Percentiles rank a stretch among this genome's conserved stretches.
Conservation (phyloP, 2,113 vertebrate species). For the Cairina moschata region DNA sequence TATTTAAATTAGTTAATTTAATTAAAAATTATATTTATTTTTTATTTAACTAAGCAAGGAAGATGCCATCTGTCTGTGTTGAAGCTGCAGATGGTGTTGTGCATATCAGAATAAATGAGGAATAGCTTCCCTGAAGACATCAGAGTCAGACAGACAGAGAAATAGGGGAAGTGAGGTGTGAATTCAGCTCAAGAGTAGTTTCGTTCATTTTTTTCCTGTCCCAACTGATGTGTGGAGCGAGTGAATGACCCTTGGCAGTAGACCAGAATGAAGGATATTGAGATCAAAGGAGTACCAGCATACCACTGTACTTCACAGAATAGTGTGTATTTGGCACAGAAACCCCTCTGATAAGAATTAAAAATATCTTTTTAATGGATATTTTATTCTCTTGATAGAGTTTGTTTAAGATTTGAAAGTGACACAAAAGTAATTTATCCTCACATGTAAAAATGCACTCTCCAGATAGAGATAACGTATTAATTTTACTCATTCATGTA, state of each 20-base stretch:
- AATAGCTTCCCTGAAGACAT: not conserved
- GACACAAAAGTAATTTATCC: conserved; percentile 65
- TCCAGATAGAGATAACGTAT: conserved; percentile 35
- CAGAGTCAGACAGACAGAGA: not conserved
- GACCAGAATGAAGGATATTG: conserved; percentile 47
- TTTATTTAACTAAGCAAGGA: not conserved
- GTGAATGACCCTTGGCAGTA: conserved; percentile 64
- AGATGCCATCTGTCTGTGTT: not conserved
- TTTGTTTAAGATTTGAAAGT: conserved; percentile 59
- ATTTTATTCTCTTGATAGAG: conserved; percentile 59
- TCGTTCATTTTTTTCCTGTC: conserved; percentile 31
- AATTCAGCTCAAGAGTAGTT: conserved; percentile 20
- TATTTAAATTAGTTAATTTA: no score
- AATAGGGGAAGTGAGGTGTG: conserved; percentile 7
- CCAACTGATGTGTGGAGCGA: conserved; percentile 20
- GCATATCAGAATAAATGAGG: not conserved
- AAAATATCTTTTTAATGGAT: conserved; percentile 70
- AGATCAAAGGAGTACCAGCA: conserved; percentile 68
- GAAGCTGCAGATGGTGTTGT: not conserved
- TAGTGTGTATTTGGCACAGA: conserved; percentile 61
- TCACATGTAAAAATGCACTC: conserved; percentile 24
- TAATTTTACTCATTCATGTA: conserved; percentile 54
- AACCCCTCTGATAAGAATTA: conserved; percentile 59
- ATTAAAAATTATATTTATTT: not conserved
- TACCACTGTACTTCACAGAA: conserved; percentile 43